Conservation (phyloP, 1,140 invertebrate species). For the Aphidius gifuensis region DNA sequence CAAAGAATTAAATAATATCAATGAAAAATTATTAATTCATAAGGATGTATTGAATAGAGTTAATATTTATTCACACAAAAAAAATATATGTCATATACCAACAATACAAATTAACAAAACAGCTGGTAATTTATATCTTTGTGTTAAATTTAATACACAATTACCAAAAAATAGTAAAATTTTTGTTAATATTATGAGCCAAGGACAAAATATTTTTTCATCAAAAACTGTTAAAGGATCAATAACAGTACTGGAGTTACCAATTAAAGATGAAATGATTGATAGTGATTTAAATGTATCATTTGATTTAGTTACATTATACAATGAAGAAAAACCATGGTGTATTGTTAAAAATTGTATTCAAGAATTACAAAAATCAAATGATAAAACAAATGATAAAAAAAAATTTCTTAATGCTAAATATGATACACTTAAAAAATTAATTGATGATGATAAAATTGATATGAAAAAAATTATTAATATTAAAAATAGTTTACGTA, state of each 20-base stretch:
- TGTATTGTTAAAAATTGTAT: slow-evolving; percentile 43
- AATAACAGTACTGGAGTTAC: slow-evolving; percentile 34
- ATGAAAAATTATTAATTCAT: slow-evolving; percentile 25
- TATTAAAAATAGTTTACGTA: slow-evolving; percentile 38
- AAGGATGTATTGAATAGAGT: slow-evolving; percentile 39
- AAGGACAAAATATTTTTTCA: slow-evolving; percentile 29
- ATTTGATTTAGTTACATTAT: slow-evolving; percentile 40
- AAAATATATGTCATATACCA: slow-evolving; percentile 29
- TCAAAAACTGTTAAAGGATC: slow-evolving; percentile 36
- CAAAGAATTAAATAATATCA: slow-evolving; percentile 27
- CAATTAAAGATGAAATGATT: slow-evolving; percentile 25
- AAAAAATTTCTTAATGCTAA: slow-evolving; percentile 39
- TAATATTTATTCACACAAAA: slow-evolving; percentile 40
- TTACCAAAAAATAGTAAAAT: slow-evolving; percentile 36
- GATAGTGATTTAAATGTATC: slow-evolving; percentile 21
- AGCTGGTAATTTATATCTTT: slow-evolving; percentile 29
- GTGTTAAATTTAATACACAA: slow-evolving; percentile 31
- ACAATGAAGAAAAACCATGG: slow-evolving; percentile 35
- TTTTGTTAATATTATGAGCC: slow-evolving; percentile 29
- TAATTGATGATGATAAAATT: slow-evolving; percentile 30
- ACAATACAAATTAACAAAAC: slow-evolving; percentile 32
- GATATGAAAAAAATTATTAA: slow-evolving; percentile 36
- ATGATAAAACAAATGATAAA: slow-evolving; percentile 25
- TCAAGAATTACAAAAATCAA: slow-evolving; percentile 25
- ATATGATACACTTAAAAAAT: slow-evolving; percentile 28